Conservation (phyloP, 2,888 invertebrate genomes). For the Aleiodes leptofemur region DNA sequence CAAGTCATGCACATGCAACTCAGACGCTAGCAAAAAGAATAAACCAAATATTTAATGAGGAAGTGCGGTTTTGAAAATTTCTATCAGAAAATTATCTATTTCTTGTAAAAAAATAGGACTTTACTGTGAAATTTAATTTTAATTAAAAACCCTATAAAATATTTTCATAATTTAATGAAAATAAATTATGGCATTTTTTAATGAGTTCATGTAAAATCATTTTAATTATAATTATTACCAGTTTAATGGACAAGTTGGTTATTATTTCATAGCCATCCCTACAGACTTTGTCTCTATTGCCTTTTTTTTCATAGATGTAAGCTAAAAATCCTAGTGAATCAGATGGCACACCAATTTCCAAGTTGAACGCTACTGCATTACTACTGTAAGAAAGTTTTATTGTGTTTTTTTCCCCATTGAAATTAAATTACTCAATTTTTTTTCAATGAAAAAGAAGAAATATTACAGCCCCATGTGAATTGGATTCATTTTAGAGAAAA, state of each 20-base stretch:
- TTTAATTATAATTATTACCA: neutral
- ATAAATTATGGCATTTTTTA: no score
- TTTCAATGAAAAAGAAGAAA: neutral
- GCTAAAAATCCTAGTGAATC: conserved; percentile 51
- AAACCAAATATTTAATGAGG: neutral
- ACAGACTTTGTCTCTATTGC: conserved; percentile 47
- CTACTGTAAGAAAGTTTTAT: conserved; percentile 52
- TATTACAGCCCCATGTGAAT: no score
- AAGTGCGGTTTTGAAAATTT: neutral
- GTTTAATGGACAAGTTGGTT: neutral
- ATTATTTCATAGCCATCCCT: neutral
- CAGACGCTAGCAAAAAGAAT: neutral
- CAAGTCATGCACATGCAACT: conserved; percentile 31
- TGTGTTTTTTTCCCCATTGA: conserved; percentile 11
- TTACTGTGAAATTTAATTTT: neutral
- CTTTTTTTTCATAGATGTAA: conserved; percentile 47
- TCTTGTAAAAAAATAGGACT: no score
- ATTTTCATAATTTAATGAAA: neutral
- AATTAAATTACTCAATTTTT: conserved; percentile 4
- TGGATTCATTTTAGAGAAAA: neutral
- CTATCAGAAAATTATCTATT: neutral
- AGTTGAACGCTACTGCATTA: conserved; percentile 52
- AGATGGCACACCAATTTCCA: conserved; percentile 51
- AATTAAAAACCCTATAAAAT: neutral
- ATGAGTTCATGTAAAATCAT: neutral